Evolutionary conservation across 2,888 invertebrate species (phyloP).

Genomic region (Pyrrhosoma nymphula): DNA sequence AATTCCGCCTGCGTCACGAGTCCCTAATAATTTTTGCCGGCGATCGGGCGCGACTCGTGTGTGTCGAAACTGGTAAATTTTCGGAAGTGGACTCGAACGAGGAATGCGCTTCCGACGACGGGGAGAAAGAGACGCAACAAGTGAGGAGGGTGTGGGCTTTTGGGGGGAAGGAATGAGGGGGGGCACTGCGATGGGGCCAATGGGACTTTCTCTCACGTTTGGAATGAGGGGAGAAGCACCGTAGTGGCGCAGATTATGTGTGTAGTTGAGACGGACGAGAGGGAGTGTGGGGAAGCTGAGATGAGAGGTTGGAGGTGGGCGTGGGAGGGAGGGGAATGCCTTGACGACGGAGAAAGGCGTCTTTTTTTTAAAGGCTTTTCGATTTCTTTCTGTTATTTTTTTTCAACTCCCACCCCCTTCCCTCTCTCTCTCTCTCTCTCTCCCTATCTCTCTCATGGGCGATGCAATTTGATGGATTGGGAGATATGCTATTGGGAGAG

Average conservation of each 20-base stretch:
- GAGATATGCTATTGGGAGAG: conserved; percentile 17
- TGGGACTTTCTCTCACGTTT: conserved; percentile 52
- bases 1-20: too few species aligned
- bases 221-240: conserved; percentile 8
- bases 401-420: neutral
- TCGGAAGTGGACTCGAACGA: neutral
- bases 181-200: neutral
- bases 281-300: too few species aligned
- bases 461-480: conserved; percentile 25
- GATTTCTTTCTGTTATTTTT: conserved; percentile 24
- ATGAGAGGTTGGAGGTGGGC: neutral
- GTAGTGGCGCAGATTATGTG: neutral
- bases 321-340: neutral
- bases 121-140: conserved; percentile 13
- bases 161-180: neutral
- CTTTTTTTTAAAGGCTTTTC: neutral
- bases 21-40: too few species aligned
- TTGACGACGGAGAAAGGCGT: conserved; percentile 29
- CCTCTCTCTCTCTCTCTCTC: neutral
- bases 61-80: neutral
- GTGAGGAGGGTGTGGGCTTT: conserved; percentile 20
- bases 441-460: neutral
- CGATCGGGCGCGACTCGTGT: too few species aligned
- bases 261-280: neutral
- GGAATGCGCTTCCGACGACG: conserved; percentile 5